Base-by-base conservation (phyloP, 2,888 invertebrate genomes). In the Cosmopolites sordidus region DNA sequence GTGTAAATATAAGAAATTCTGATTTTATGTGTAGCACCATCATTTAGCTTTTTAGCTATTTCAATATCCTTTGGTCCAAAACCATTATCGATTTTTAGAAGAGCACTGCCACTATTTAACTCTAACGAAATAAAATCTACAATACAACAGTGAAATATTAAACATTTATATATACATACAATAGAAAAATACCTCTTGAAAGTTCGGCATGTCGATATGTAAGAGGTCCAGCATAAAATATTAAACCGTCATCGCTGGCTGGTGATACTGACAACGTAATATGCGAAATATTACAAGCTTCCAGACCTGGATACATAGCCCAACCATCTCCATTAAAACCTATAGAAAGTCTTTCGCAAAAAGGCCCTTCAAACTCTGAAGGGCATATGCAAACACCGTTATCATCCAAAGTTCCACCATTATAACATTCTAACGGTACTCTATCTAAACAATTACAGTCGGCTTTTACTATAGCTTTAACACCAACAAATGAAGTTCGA, bases 401-500 rank as follows among this genome's bases (percentile, higher is more conserved):
- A 30, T 79, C 80, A 37, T 81, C 78, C 1, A 78, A 75, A 0
- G 80, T 79, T 38, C 85, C 81, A 73, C 69, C 70, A 61, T 73
- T 70, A 39, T 65, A 64, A 58, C 73, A 72, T 30, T 62, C 63
- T 4, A 40, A 49, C 2, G 62, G 56, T 4, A 51, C 56, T 57
- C 46, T 60, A n/a, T 63, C 59, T 15, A 64, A 48, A 48, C 71
- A 88, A 76, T 79, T 81, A 66, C 94, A 95, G 43, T 85, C 81
- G 0, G 92, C 86, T 69, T 87, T 85, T 0, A 92, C 86, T 27
- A 87, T 79, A 0, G 92, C 92, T 16, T 86, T 84, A 0, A 99
- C 92, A 0, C 97, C 97, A 11, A 98, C 92, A 69, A 97, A 92
- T 2, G 94, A 92, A 0, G 94, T 92, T 1, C 84, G 86, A 69